Conservation (phyloP, 2,888 invertebrate species). For the Dynastes hyllus region DNA sequence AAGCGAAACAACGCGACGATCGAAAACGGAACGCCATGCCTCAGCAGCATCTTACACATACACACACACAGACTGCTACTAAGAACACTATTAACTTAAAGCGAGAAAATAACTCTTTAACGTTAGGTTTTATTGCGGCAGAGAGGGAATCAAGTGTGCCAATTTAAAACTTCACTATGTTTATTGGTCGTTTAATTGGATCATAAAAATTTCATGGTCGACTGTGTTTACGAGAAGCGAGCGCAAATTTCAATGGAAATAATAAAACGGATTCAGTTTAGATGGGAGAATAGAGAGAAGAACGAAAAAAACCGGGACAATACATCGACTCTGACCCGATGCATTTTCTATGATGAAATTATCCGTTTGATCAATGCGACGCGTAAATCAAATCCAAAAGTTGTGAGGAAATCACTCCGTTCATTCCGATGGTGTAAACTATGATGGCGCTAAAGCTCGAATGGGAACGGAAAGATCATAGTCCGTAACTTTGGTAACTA, state of each 20-base stretch:
- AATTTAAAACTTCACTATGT: conserved; percentile 46
- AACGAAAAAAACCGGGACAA: background rate
- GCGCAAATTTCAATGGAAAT: conserved; percentile 44
- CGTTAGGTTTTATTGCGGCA: conserved; percentile 30
- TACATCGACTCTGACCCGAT: background rate
- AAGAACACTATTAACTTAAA: conserved; percentile 33
- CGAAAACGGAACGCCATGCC: conserved; percentile 5
- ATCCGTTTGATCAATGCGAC: background rate
- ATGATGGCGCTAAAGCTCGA: too few relatives aligned
- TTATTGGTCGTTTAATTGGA: conserved; percentile 45
- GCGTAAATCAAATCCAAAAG: too few relatives aligned
- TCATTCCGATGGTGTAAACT: too few relatives aligned
- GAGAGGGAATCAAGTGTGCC: conserved; percentile 46
- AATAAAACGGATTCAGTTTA: conserved; percentile 25
- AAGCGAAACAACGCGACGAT: conserved; percentile 14
- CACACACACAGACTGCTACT: conserved; percentile 11
- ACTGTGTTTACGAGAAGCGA: conserved; percentile 37
- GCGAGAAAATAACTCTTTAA: conserved; percentile 37
- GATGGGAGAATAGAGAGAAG: conserved; percentile 12
- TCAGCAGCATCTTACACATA: too few relatives aligned
- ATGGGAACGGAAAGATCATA: too few relatives aligned
- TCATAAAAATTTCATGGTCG: conserved; percentile 45
- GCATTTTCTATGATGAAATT: conserved; percentile 14
- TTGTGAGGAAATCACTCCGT: too few relatives aligned
- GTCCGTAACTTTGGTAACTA: too few relatives aligned